A percentile compares a stretch with the other conserved stretches of the same genome.
These are phyloP conservation scores for Asobara japonica DNA, from an alignment of 1,140 invertebrate genomes.

Conservation along the genomic window DNA sequence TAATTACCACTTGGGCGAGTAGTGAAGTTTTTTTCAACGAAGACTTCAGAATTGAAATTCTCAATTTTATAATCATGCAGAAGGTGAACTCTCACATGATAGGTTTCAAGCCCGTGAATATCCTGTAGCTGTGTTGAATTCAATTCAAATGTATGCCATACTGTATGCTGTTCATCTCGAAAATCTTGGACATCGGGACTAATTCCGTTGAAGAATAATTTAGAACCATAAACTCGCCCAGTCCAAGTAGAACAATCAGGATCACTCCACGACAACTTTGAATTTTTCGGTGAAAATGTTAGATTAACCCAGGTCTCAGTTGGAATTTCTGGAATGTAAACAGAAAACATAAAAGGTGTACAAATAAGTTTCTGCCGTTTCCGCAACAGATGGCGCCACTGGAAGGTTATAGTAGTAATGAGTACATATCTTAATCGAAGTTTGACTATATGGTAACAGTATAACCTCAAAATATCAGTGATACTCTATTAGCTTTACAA, in stretches of 20 bases:
- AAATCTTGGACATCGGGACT: constrained; percentile 23
- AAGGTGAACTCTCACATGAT: constrained; percentile 30
- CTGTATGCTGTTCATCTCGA: background rate
- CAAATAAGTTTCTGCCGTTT: too few species aligned
- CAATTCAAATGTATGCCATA: background rate
- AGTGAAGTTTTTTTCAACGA: constrained; percentile 8
- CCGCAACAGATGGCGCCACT: too few species aligned
- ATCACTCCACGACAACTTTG: constrained; percentile 33
- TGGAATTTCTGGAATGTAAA: constrained; percentile 35
- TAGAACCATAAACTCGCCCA: constrained; percentile 21
- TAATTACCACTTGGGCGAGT: constrained; percentile 35
- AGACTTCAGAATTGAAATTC: constrained; percentile 25
- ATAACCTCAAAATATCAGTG: too few species aligned
- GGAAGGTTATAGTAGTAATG: too few species aligned
- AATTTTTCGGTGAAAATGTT: background rate
- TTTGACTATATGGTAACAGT: too few species aligned
- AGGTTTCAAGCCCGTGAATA: constrained; percentile 34
- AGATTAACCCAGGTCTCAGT: constrained; percentile 20
- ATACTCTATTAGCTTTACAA: too few species aligned
- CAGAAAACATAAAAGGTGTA: too few species aligned
- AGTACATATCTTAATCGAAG: too few species aligned
- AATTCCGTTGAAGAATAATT: constrained; percentile 32
- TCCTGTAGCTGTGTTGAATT: background rate
- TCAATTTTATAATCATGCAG: background rate
- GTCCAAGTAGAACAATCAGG: constrained; percentile 38